phyloP scores from a whole-genome alignment of 2,888 invertebrate genomes.

The Ectemnius lituratus region DNA sequence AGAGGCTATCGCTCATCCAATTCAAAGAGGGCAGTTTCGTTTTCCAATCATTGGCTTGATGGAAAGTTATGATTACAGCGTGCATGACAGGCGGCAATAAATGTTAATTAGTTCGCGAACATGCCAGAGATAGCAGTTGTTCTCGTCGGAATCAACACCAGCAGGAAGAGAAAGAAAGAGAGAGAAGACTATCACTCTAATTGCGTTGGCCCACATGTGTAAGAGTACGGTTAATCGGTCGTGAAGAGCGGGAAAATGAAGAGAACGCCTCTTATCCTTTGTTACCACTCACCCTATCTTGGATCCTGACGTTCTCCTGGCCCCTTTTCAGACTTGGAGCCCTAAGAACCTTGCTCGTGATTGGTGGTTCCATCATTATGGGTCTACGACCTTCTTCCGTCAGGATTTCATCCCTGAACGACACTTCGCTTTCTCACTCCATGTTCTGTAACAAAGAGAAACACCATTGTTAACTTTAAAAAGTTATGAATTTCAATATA shows the following conservation, averaged over 20 bases:
- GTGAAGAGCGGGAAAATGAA: slow-evolving; percentile 6
- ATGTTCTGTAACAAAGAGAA: slow-evolving; percentile 53
- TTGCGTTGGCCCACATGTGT: not conserved
- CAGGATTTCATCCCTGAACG: slow-evolving; percentile 67
- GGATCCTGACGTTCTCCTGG: slow-evolving; percentile 87
- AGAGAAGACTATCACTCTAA: not conserved
- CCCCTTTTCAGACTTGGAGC: slow-evolving; percentile 89
- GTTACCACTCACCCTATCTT: slow-evolving; percentile 85
- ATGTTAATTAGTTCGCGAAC: not conserved
- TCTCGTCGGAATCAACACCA: not conserved
- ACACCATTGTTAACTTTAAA: not conserved
- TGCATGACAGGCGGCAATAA: not conserved
- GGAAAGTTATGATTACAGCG: not conserved
- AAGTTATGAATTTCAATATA: too few species aligned
- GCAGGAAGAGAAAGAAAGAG: not conserved
- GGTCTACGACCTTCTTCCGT: slow-evolving; percentile 54
- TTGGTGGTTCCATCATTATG: slow-evolving; percentile 76
- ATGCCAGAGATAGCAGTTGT: not conserved
- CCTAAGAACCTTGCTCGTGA: slow-evolving; percentile 84
- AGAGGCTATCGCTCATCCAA: too few species aligned
- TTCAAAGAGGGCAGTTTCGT: too few species aligned
- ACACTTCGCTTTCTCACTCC: slow-evolving; percentile 49
- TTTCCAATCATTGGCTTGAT: too few species aligned
- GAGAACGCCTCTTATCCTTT: too few species aligned
- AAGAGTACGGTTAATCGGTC: not conserved